Evolutionary conservation across 1,140 invertebrate genomes (phyloP).

Genomic region (Globodera ellingtonae): DNA sequence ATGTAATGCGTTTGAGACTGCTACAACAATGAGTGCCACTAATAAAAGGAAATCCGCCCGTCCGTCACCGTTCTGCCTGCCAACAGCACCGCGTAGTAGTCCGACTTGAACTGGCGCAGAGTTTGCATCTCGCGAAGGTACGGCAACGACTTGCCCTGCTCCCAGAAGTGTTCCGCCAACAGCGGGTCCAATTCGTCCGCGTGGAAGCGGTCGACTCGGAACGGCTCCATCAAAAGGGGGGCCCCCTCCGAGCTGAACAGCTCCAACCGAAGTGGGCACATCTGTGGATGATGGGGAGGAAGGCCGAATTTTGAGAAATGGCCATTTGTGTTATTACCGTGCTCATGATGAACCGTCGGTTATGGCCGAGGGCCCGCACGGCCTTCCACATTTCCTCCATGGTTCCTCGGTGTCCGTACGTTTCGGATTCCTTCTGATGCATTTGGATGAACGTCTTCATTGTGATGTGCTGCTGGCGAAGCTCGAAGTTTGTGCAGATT

Average conservation of each 20-base stretch:
- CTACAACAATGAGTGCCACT: constrained; percentile 30
- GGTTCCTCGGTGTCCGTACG: constrained; percentile 40
- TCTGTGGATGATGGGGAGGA: neutral
- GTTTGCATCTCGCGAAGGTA: constrained; percentile 46
- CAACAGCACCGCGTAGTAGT: constrained; percentile 47
- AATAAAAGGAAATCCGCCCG: constrained; percentile 3
- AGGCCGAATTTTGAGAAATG: neutral
- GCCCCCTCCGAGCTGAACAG: constrained; percentile 39
- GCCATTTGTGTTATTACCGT: constrained; percentile 29
- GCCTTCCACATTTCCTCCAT: constrained; percentile 48
- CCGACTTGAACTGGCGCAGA: constrained; percentile 48
- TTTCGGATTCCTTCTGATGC: constrained; percentile 45
- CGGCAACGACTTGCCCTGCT: constrained; percentile 39
- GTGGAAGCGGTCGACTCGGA: constrained; percentile 27
- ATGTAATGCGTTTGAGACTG: constrained; percentile 42
- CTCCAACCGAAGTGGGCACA: constrained; percentile 43
- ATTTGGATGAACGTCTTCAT: constrained; percentile 51
- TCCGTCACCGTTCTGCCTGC: constrained; percentile 40
- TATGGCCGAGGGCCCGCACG: constrained; percentile 46
- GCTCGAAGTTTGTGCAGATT: constrained; percentile 37
- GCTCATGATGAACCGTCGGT: constrained; percentile 49
- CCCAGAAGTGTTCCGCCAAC: constrained; percentile 50
- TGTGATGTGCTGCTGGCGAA: constrained; percentile 41
- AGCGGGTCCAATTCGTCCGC: constrained; percentile 29
- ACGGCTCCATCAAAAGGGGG: constrained; percentile 32